Conservation (phyloP, 2,113 vertebrate species). For the Misgurnus anguillicaudatus region DNA sequence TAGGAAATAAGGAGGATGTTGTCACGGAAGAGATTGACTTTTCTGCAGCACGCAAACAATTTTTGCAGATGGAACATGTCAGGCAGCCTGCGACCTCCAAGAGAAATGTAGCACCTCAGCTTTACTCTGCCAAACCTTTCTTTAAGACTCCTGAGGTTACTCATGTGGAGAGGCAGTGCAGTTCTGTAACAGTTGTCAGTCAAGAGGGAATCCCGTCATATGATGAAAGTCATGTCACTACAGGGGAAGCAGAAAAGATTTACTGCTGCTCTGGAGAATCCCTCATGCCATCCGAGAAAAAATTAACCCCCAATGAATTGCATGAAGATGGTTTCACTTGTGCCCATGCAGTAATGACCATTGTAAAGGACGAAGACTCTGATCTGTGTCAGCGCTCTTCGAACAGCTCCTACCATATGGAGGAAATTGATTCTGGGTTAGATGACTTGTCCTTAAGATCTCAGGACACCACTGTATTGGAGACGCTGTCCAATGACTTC, state of each 20-base stretch:
- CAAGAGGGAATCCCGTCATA: conserved; percentile 54
- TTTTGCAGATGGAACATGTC: conserved; percentile 83
- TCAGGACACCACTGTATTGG: conserved; percentile 88
- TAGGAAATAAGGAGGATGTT: conserved; percentile 82
- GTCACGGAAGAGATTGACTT: conserved; percentile 94
- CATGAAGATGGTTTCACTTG: conserved; percentile 88
- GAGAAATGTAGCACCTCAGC: conserved; percentile 80
- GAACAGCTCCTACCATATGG: conserved; percentile 75
- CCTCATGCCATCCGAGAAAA: conserved; percentile 21
- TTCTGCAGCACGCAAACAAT: conserved; percentile 88
- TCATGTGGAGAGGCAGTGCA: conserved; percentile 61
- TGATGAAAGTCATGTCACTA: conserved; percentile 50
- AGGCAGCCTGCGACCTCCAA: conserved; percentile 66
- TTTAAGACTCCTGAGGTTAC: conserved; percentile 75
- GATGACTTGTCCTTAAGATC: conserved; percentile 91
- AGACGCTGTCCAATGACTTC: conserved; percentile 86
- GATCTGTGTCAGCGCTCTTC: conserved; percentile 76
- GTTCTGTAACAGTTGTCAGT: conserved; percentile 58
- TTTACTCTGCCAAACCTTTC: conserved; percentile 92
- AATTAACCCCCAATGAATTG: conserved; percentile 55
- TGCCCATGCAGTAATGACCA: conserved; percentile 84
- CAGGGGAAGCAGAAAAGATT: conserved; percentile 70
- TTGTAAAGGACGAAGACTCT: conserved; percentile 86
- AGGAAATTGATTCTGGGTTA: conserved; percentile 92
- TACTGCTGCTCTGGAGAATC: conserved; percentile 61